Conservation (phyloP, 2,113 vertebrate species). For the Stigmatopora argus region DNA sequence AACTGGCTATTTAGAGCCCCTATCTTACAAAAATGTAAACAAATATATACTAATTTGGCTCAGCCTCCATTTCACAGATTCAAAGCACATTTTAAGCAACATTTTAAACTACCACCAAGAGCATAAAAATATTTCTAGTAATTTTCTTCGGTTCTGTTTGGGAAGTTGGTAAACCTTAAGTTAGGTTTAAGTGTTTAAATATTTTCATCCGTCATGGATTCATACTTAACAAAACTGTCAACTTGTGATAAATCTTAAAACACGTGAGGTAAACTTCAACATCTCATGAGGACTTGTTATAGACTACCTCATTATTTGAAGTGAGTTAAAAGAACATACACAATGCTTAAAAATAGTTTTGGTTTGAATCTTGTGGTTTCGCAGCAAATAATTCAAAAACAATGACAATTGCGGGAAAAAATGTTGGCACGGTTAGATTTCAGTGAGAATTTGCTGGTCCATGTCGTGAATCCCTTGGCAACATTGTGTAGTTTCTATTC, state of each 20-base stretch:
- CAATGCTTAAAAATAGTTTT: conserved; percentile 13
- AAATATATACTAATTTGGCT: no score
- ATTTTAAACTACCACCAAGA: no score
- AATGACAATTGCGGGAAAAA: conserved; percentile 9
- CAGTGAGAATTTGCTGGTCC: neutral
- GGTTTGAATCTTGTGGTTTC: conserved; percentile 45
- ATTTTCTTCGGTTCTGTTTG: no score
- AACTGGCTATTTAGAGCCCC: no score
- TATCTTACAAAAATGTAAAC: no score
- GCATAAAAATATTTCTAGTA: no score
- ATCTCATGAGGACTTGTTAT: neutral
- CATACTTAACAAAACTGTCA: neutral
- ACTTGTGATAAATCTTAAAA: neutral
- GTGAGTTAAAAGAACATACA: neutral
- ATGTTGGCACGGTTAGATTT: neutral
- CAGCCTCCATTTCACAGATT: no score
- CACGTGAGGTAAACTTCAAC: neutral
- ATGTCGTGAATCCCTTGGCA: conserved; percentile 12
- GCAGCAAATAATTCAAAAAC: conserved; percentile 39
- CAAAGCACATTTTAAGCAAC: no score
- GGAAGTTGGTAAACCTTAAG: neutral
- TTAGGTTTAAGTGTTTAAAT: neutral
- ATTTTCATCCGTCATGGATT: neutral
- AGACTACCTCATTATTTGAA: conserved; percentile 7
- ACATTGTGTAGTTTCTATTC: neutral